These are phyloP conservation scores for Australoheros scitulus DNA, from an alignment of 2,113 vertebrate genomes.

Conservation along the genomic window DNA sequence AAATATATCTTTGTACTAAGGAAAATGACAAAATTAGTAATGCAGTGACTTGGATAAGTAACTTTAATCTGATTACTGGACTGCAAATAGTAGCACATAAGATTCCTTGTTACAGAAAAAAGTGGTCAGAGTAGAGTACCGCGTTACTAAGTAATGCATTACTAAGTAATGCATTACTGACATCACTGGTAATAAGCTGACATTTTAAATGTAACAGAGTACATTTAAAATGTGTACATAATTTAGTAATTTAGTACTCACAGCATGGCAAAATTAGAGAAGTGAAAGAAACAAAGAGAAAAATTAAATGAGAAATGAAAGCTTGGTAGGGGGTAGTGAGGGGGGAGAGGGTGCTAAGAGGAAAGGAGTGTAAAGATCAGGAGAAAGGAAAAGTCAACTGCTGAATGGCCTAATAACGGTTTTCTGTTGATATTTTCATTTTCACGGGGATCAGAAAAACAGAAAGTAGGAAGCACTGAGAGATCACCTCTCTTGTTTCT, in stretches of 20 bases:
- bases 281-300: conserved; percentile 24
- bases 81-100: too few species aligned
- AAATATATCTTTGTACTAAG: too few species aligned
- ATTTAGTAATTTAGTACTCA: conserved; percentile 6
- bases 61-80: too few species aligned
- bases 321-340: not conserved
- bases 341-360: not conserved
- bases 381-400: conserved; percentile 12
- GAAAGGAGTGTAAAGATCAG: conserved; percentile 2
- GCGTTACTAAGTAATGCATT: too few species aligned
- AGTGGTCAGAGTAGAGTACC: too few species aligned
- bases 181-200: too few species aligned
- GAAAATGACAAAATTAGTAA: too few species aligned
- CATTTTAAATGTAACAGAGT: not conserved
- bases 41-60: too few species aligned
- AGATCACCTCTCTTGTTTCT: not conserved
- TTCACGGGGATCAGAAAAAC: conserved; percentile 47
- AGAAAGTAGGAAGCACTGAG: not conserved
- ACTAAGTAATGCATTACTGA: too few species aligned
- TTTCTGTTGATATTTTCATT: conserved; percentile 58
- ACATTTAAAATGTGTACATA: too few species aligned
- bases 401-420: conserved; percentile 56
- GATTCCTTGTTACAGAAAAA: too few species aligned
- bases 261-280: conserved; percentile 32
- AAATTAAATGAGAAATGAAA: conserved; percentile 48